Base-by-base conservation (phyloP, 2,797 vertebrate species). In the Mormyrus hasselquistii region DNA sequence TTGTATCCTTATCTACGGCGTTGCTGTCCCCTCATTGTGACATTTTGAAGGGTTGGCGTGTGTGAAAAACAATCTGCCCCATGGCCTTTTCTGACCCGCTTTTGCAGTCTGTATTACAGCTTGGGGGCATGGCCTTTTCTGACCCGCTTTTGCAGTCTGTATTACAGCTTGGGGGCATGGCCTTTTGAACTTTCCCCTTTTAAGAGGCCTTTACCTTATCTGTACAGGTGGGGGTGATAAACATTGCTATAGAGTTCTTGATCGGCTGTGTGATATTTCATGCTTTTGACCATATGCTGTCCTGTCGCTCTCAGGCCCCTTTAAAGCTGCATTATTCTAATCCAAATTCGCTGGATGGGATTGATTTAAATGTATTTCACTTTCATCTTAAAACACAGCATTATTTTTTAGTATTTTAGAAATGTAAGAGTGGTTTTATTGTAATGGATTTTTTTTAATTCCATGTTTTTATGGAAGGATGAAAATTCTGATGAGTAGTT, bases 31-130 rank as follows among this genome's bases (percentile, higher is more conserved):
- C 69, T 84, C 89, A 88, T 90, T 53, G 50, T 93, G 94, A 92
- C 91, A 92, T 95, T 95, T 88, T 87, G 91, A 89, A 90, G 93
- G 91, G 90, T 93, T 90, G 88, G 88, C 87, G 86, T 84, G 89
- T 92, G 95, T 95, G 82, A 84, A 95, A 96, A 89, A 12, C 92
- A 95, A 96, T 94, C 93, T 88, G n/a, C n/a, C 86, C 89, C 88
- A 86, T 52, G 85, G 86, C 89, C 76, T 65, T 25, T 88, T 76
- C 52, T 22, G 79, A 69, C 76, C 82, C 0, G 0, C 62, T 69
- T 2, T 22, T 25, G n/a, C n/a, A 22, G 41, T 82, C 16, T 41
- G 34, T 82, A 29, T 29, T 29, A 29, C 25, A 29, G 25, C 25
- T 29, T 29, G 25, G 25, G 25, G 65, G 29, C 29, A 5, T 34